These are phyloP conservation scores for Notarius quadriscutis DNA, from an alignment of 2,113 vertebrate genomes.

Conservation along the genomic window DNA sequence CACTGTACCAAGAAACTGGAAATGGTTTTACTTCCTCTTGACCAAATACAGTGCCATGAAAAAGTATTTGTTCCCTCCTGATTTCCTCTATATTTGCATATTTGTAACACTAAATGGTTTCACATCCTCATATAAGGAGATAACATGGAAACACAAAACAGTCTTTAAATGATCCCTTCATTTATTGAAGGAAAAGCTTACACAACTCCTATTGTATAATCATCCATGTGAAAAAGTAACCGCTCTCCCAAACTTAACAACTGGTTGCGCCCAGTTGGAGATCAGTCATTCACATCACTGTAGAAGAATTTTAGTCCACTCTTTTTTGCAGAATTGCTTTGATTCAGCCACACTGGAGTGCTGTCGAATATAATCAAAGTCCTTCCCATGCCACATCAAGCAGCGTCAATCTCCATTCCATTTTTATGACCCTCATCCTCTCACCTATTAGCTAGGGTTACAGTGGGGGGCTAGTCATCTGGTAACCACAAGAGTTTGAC, in stretches of 20 bases:
- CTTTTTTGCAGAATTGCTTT: background rate
- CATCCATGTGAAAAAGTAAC: background rate
- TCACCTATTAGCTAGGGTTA: no score
- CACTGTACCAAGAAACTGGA: background rate
- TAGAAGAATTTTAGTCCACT: background rate
- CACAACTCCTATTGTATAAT: background rate
- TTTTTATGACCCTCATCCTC: no score
- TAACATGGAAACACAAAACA: background rate
- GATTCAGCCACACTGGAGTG: background rate
- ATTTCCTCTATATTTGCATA: background rate
- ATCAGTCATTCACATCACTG: background rate
- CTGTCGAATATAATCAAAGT: background rate
- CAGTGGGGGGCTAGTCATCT: no score
- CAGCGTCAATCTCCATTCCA: no score
- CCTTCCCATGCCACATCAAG: no score
- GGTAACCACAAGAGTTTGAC: no score
- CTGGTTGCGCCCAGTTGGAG: background rate
- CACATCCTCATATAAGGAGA: background rate
- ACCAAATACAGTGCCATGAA: no score
- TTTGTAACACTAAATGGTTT: background rate
- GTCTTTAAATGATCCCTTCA: background rate
- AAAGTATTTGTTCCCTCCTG: background rate
- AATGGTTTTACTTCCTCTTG: constrained; percentile 8
- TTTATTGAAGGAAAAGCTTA: background rate
- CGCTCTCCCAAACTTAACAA: background rate